Evolutionary conservation across 1,140 invertebrate species (phyloP), one percentile per base, ranked within the genome.

Genomic region (Drosophila pandora): DNA sequence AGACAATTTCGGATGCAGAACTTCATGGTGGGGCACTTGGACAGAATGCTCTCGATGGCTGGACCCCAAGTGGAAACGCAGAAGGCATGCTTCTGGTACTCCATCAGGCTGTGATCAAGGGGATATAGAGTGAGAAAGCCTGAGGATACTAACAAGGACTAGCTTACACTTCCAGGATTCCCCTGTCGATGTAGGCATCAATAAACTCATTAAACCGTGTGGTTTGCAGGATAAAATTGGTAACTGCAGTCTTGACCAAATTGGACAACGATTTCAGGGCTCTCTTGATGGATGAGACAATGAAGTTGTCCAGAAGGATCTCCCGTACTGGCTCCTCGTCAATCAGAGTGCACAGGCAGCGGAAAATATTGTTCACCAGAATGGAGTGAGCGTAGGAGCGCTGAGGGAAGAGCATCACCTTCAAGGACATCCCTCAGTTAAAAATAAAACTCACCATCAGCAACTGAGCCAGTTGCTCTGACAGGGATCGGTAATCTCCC

Each of bases 211-310:
- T 72, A n/a, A 88, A 91, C 0, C 85, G 82, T 1, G 88, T 84
- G 2, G 90, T 90, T 62, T 90, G 84, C 23, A 91, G 62, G 37
- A 91, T 90, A 13, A 91, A 91, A 58, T 91, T 91, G 8, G 90
- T 90, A 1, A 79, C 90, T 10, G 90, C 73, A 0, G 84, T 90
- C 56, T 91, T 91, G 1, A 91, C 74, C 47, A 79, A 50, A 45
- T 84, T 90, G n/a, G 90, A 90, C 0, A 83, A 62, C 0, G 90
- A 91, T 13, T 89, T 87, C 0, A 91, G 70, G 2, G 80, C 90
- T 5, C 90, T 75, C 23, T 88, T 90, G 5, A 91, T 81, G 1
- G 90, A 91, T 13, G 85, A 70, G 1, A 85, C 70, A 12, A 91
- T 81, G 22, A 37, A 88, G 53, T 81, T 78, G 1, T 45, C 32